Evolutionary conservation across 2,113 vertebrate species (phyloP), one percentile per base, ranked within the genome.

Genomic region (Hystrix brachyura): DNA sequence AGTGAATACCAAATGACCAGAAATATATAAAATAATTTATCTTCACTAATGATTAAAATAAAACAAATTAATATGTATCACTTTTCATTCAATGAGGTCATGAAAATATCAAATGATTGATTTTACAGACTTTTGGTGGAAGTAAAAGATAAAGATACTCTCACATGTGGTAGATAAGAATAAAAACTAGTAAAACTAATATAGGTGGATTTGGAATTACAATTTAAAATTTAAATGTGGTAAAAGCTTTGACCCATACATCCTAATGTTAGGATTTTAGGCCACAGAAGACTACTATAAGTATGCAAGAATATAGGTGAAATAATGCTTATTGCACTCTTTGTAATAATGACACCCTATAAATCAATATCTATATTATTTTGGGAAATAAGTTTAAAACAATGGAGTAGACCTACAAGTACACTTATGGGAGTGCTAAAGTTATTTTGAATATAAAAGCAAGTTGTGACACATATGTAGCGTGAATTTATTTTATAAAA

Each of bases 171-270:
- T 95, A 9, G 14, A 13, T 90, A 18, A 93, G 18, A 96, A 69
- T 74, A 85, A 91, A 96, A 87, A 80, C 87, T 17, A 12, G 2
- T 23, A 27, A 94, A 69, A 83, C 38, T n/a, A 59, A 80, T n/a
- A 82, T 57, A 78, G 12, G 10, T 59, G 7, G 3, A 84, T 65
- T 53, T 95, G 53, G 12, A 43, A 71, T 38, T 74, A 71, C 46
- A 34, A 87, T 82, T 80, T 93, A 85, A 96, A 95, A 83, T 89
- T 91, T 43, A 91, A 93, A 48, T 67, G 34, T 94, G 55, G 53
- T 89, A 83, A 92, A 93, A 95, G 4, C 19, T 88, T 94, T 89
- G n/a, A 82, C 57, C 5, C 27, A 80, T 88, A 59, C 32, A 80
- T 82, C 71, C 38, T 43, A 93, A 27, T n/a, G 43, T 11, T 78